A percentile compares a stretch with the other conserved stretches of the same genome.
Conservation (phyloP, 2,797 vertebrate species). For the Petrocephalus sullivani region DNA sequence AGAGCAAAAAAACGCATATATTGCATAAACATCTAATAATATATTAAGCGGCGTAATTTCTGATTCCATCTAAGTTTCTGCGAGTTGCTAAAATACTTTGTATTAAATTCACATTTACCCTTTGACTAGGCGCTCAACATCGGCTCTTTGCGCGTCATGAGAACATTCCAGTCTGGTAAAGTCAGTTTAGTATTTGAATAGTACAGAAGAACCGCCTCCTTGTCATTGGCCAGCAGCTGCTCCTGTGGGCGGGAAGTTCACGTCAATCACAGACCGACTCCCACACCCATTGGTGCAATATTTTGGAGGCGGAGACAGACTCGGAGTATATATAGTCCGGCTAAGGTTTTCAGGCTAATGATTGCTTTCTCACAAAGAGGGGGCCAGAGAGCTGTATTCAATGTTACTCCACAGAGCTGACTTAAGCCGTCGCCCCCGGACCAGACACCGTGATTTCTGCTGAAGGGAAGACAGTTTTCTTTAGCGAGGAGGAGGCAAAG, state of each 20-base stretch:
- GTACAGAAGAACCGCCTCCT: constrained; percentile 76
- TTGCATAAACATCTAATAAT: background rate
- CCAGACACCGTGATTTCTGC: constrained; percentile 41
- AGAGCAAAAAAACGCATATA: background rate
- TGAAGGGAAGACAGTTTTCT: constrained; percentile 42
- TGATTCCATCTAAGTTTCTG: background rate
- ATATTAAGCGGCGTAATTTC: background rate
- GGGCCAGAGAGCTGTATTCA: constrained; percentile 42
- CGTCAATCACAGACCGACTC: constrained; percentile 44
- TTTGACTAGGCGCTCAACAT: constrained; percentile 13
- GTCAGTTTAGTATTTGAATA: constrained; percentile 71
- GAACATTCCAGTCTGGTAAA: constrained; percentile 62
- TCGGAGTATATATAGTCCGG: constrained; percentile 61
- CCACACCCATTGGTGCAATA: constrained; percentile 44
- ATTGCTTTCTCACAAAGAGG: constrained; percentile 55
- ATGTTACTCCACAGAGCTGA: constrained; percentile 60
- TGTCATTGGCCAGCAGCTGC: constrained; percentile 53
- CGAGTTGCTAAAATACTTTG: background rate
- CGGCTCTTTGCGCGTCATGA: constrained; percentile 45
- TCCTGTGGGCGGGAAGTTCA: constrained; percentile 32
- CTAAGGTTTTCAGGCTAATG: constrained; percentile 55
- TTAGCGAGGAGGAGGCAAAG: constrained; percentile 34
- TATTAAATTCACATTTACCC: background rate
- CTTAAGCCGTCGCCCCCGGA: constrained; percentile 51
- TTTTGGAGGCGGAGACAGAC: constrained; percentile 46